Evolutionary conservation across 2,888 invertebrate species (phyloP).

Genomic region (Drosophila lacicola): DNA sequence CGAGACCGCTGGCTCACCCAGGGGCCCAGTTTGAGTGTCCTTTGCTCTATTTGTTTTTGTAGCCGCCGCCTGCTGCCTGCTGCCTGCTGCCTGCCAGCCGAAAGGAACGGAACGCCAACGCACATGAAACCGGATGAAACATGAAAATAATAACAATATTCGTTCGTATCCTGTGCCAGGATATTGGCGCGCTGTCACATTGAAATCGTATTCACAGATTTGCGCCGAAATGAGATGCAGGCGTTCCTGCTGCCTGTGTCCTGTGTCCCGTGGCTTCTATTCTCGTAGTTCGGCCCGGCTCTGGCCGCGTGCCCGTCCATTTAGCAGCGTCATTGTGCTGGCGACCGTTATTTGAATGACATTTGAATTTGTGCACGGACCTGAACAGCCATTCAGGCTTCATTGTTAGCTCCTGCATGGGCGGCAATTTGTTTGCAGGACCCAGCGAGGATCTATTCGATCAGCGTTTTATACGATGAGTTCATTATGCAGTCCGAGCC

Average conservation of each 20-base stretch:
- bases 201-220: slow-evolving; percentile 58
- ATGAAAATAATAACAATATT: slow-evolving; percentile 73
- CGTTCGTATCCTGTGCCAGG: slow-evolving; percentile 75
- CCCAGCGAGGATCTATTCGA: slow-evolving; percentile 45
- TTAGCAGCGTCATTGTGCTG: slow-evolving; percentile 69
- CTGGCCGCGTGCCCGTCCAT: slow-evolving; percentile 67
- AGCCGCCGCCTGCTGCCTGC: slow-evolving; percentile 29
- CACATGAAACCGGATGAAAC: slow-evolving; percentile 71
- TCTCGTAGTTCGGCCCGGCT: slow-evolving; percentile 20
- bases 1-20: slow-evolving; percentile 52
- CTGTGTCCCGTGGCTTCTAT: slow-evolving; percentile 42
- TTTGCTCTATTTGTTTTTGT: slow-evolving; percentile 44
- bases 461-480: slow-evolving; percentile 61
- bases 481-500: slow-evolving; percentile 57
- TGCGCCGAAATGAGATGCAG: slow-evolving; percentile 74
- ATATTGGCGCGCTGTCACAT: slow-evolving; percentile 68
- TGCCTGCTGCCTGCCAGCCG: slow-evolving; percentile 12
- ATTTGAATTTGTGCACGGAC: slow-evolving; percentile 67
- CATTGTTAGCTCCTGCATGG: slow-evolving; percentile 55
- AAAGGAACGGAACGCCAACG: slow-evolving; percentile 5
- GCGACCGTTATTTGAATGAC: slow-evolving; percentile 74
- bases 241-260: slow-evolving; percentile 50
- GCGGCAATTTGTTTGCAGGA: slow-evolving; percentile 50
- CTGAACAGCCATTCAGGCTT: slow-evolving; percentile 37
- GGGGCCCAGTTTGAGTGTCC: slow-evolving; percentile 44